Evolutionary conservation across 2,113 vertebrate genomes (phyloP), one percentile per base, ranked within the genome.

Genomic region (Hippocampus zosterae): DNA sequence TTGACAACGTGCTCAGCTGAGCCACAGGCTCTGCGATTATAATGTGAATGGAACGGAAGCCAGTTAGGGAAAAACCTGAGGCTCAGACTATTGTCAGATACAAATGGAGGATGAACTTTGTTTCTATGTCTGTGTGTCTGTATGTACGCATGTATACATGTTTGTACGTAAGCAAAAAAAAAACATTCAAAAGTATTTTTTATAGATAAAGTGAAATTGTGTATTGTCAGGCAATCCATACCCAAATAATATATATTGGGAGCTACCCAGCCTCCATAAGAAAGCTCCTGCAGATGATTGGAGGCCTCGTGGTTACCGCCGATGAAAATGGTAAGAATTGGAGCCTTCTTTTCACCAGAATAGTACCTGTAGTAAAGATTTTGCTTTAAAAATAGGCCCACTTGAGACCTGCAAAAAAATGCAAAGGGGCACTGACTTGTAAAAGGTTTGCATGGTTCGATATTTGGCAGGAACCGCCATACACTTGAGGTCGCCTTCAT

Each of bases 231-330:
- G 42, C 12, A 18, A 18, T 74, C 41, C 78, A 63, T 92, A 98
- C 97, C 97, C 70, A 99, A 82, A 53, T 98, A 98, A 84, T 98
- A 99, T 86, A 99, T 99, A 87, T 98, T 98, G 55, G 96, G 97
- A 0, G 96, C 97, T 57, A 97, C 97, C 97, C 97, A 96, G 63
- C 97, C 97, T 56, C 97, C 97, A n/a, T 97, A 99, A 0, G 95
- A 93, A 66, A 98, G 92, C 83, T 98, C 97, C 83, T 98, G 97
- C 67, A 98, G 83, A 83, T 98, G 93, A 79, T 98, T 98, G 48
- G 96, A 98, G 3, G 96, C 96, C 82, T 99, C 96, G 0, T 98
- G 97, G 86, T 99, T 99, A 64, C 97, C 97, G 8, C 97, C 97
- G 46, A 99, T 95, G 80, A 99, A 99, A 71, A 99, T 87, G 2